phyloP scores from a whole-genome alignment of 2,888 invertebrate species.

The Meandrusa payeni region DNA sequence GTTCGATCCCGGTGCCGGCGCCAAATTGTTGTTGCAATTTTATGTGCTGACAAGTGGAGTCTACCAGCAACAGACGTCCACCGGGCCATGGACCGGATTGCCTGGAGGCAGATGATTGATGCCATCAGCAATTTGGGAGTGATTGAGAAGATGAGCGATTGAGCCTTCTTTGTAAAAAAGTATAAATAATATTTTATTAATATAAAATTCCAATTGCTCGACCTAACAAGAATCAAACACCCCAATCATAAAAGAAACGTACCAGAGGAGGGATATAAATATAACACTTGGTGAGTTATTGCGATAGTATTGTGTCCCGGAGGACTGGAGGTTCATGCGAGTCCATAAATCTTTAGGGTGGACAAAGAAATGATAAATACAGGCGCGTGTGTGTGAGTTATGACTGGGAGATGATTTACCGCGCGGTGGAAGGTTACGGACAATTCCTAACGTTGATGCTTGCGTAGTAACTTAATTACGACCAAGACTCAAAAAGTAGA shows the following conservation, averaged over 20 bases:
- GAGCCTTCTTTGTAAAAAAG: too few relatives aligned
- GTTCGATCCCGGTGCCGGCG: too few relatives aligned
- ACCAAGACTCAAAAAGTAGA: too few relatives aligned
- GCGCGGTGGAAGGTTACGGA: conserved; percentile 38
- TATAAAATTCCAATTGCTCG: conserved; percentile 12
- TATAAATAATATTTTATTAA: too few relatives aligned
- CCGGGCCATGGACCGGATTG: too few relatives aligned
- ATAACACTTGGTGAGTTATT: conserved; percentile 42
- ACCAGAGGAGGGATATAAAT: conserved; percentile 40
- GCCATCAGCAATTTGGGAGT: too few relatives aligned
- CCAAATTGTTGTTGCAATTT: too few relatives aligned
- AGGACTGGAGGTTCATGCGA: conserved; percentile 34
- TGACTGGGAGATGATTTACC: conserved; percentile 52
- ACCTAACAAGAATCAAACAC: conserved; percentile 19
- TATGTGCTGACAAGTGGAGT: too few relatives aligned
- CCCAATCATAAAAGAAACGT: conserved; percentile 22
- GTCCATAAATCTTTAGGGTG: conserved; percentile 58
- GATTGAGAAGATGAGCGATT: too few relatives aligned
- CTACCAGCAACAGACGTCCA: too few relatives aligned
- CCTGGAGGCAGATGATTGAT: too few relatives aligned
- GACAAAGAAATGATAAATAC: conserved; percentile 72
- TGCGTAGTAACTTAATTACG: neutral
- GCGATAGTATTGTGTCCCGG: conserved; percentile 36
- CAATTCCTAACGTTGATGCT: conserved; percentile 13
- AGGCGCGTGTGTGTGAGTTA: conserved; percentile 52